A percentile compares a stretch with the other conserved stretches of the same genome.
Evolutionary conservation across 2,888 invertebrate genomes (phyloP).

Genomic region (Mesochorus sp.): DNA sequence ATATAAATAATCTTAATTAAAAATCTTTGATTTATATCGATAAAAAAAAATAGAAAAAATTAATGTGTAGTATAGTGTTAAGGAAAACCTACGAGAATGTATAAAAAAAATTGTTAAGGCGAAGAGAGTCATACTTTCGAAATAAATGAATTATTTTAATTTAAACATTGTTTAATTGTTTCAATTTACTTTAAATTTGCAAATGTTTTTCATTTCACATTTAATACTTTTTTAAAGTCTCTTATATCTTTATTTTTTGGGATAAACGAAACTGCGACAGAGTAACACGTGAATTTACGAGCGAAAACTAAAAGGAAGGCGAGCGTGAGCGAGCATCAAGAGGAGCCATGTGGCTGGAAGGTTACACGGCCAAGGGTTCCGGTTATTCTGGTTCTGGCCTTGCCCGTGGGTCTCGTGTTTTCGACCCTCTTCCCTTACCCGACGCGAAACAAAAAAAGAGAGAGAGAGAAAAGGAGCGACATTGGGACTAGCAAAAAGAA

Average conservation of each 20-base stretch:
- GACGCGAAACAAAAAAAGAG: slow-evolving; percentile 60
- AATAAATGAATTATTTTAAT: too few relatives aligned
- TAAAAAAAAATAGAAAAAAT: too few relatives aligned
- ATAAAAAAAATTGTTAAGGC: neutral
- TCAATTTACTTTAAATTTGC: neutral
- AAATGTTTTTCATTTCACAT: neutral
- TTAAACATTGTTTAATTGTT: neutral
- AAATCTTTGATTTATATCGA: too few relatives aligned
- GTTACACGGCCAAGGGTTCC: slow-evolving; percentile 68
- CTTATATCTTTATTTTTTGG: neutral
- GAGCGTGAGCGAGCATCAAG: slow-evolving; percentile 42
- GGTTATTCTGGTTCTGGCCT: slow-evolving; percentile 75
- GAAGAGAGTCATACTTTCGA: too few relatives aligned
- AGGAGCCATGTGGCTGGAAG: slow-evolving; percentile 57
- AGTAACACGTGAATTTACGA: slow-evolving; percentile 32
- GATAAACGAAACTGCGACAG: slow-evolving; percentile 13
- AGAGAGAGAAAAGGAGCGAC: slow-evolving; percentile 50
- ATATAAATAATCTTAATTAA: too few relatives aligned
- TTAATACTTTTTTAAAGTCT: neutral
- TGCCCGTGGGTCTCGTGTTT: slow-evolving; percentile 62
- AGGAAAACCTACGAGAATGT: too few relatives aligned
- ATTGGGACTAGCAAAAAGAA: slow-evolving; percentile 8
- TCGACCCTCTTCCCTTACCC: slow-evolving; percentile 62
- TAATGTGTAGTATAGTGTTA: too few relatives aligned
- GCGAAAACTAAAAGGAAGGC: slow-evolving; percentile 7